Conservation (phyloP, 2,797 vertebrate species). For the Lepilemur septentrionalis region DNA sequence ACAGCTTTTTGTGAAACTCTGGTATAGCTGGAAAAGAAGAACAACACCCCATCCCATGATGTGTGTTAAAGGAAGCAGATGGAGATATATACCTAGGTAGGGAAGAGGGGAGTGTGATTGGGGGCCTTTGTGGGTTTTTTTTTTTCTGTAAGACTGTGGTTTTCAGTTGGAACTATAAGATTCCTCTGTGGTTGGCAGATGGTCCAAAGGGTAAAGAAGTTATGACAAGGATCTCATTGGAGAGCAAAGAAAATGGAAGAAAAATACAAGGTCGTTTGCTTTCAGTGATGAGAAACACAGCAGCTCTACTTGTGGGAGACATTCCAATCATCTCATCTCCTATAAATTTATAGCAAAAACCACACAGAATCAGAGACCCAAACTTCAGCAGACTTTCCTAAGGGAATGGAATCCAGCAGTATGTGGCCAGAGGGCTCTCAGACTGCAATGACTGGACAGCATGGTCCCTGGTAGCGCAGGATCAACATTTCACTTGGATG, state of each 20-base stretch:
- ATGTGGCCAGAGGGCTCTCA: not conserved
- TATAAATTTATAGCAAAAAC: not conserved
- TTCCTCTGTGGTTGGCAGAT: not conserved
- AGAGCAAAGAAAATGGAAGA: not conserved
- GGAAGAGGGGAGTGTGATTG: accelerated
- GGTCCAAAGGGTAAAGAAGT: not conserved
- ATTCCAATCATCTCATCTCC: not conserved
- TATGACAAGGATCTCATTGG: not conserved
- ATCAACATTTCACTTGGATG: too few relatives aligned
- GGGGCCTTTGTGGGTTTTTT: not conserved
- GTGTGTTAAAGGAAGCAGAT: not conserved
- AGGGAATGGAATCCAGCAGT: not conserved
- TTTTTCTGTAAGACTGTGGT: not conserved
- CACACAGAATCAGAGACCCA: not conserved
- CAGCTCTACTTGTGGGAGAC: not conserved
- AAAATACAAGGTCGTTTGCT: not conserved
- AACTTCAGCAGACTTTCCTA: not conserved
- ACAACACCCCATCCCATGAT: accelerated
- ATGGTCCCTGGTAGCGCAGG: accelerated
- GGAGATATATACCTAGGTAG: accelerated
- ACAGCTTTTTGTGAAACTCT: constrained; percentile 89
- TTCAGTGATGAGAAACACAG: not conserved
- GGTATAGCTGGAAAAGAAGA: constrained; percentile 88
- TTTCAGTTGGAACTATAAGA: not conserved
- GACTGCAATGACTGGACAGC: not conserved